Conservation (phyloP, 1,140 invertebrate species). For the Zaprionus nigranus region DNA sequence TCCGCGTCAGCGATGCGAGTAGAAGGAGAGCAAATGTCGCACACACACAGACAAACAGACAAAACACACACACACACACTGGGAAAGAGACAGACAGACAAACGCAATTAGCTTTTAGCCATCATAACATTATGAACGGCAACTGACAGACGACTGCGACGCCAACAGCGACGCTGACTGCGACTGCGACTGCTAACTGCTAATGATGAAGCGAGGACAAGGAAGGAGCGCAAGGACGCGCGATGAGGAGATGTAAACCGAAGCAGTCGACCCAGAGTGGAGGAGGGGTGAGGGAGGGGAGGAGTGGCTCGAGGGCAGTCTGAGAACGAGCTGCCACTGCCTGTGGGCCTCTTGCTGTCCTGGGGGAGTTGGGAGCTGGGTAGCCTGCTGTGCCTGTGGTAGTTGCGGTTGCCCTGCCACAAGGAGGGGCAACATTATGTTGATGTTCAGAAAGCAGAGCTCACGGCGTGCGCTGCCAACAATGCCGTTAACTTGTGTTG, state of each 20-base stretch:
- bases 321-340: not conserved
- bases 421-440: constrained; percentile 59
- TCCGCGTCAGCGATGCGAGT: constrained; percentile 15
- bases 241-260: no score
- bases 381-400: constrained; percentile 7
- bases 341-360: constrained; percentile 2
- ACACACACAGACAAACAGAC: constrained; percentile 33
- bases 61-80: not conserved
- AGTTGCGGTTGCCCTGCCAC: constrained; percentile 37
- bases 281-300: no score
- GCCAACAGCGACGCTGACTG: constrained; percentile 42
- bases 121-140: constrained; percentile 80
- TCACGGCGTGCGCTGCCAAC: constrained; percentile 74
- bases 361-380: not conserved
- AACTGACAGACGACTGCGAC: constrained; percentile 61
- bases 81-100: constrained; percentile 54
- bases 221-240: constrained; percentile 7
- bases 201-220: constrained; percentile 64
- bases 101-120: constrained; percentile 82
- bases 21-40: constrained; percentile 62
- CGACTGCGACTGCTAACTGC: constrained; percentile 49
- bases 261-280: constrained; percentile 24
- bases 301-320: not conserved
- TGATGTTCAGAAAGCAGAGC: constrained; percentile 60
- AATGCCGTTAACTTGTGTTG: constrained; percentile 81